phyloP scores from a whole-genome alignment of 1,140 invertebrate genomes.

The Pseudomyrmex flavicornis region DNA sequence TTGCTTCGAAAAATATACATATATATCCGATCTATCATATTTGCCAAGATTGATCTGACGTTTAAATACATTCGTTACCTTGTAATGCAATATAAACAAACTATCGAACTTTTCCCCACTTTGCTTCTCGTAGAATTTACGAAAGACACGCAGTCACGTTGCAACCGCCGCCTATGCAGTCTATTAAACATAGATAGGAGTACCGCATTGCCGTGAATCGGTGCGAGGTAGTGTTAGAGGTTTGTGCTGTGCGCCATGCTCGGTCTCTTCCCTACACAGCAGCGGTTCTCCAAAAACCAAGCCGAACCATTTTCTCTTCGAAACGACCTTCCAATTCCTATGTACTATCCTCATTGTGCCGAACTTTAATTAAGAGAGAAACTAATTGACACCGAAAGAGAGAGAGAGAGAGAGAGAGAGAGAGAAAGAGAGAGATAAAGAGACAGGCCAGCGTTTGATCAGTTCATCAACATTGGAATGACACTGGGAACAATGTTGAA shows the following conservation, averaged over 20 bases:
- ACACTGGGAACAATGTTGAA: too few species aligned
- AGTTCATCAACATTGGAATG: too few species aligned
- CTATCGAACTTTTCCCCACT: not conserved
- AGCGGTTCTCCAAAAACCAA: slow-evolving; percentile 43
- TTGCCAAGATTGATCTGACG: not conserved
- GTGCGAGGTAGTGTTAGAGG: slow-evolving; percentile 73
- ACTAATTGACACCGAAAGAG: too few species aligned
- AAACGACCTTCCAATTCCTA: not conserved
- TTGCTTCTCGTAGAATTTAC: not conserved
- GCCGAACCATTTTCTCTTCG: too few species aligned
- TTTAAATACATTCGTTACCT: not conserved
- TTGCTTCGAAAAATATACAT: not conserved
- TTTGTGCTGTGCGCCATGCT: slow-evolving; percentile 61
- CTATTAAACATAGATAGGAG: slow-evolving; percentile 83
- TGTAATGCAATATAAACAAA: not conserved
- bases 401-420: too few species aligned
- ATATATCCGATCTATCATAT: not conserved
- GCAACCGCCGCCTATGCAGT: slow-evolving; percentile 78
- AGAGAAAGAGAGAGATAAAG: too few species aligned
- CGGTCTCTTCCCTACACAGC: slow-evolving; percentile 14
- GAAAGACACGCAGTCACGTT: slow-evolving; percentile 61
- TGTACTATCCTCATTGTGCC: not conserved
- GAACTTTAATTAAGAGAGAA: slow-evolving; percentile 1
- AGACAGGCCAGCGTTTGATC: too few species aligned
- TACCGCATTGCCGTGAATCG: slow-evolving; percentile 82